Base-by-base conservation (phyloP, 2,113 vertebrate genomes). In the Pithys albifrons region DNA sequence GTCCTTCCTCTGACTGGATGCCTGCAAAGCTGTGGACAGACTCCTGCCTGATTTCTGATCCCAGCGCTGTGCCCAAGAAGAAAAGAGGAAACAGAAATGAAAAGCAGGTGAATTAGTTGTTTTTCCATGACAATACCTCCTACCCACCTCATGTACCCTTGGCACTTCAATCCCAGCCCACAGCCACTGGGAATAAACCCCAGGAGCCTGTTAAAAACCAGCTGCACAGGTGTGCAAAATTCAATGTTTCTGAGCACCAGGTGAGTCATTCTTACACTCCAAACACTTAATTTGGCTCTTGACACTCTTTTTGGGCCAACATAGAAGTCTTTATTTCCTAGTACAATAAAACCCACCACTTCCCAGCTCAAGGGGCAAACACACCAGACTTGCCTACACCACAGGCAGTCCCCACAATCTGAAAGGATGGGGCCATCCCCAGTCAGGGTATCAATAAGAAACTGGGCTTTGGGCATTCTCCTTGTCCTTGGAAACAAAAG, bases 1-100 rank as follows among this genome's bases (percentile, higher is more conserved):
- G 98, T 99, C 99, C 94, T 99, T 99, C 91, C 99, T 99, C 97
- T 99, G 99, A 96, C 96, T 99, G 75, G 99, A 99, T 12, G 98
- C 98, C 92, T 99, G 99, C 90, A 99, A 98, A 91, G 99, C 98
- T 19, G 98, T 97, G 8, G 99, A 99, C 80, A 99, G 97, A 75
- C 98, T 98, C 95, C 99, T 98, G 75, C 98, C 98, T 0, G 98
- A 99, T 93, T 99, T 99, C 97, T 99, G 99, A 98, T 99, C 99
- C 99, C 99, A 99, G 97, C 98, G 99, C 99, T 99, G 95, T 19
- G 46, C 39, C 64, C 81, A 51, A 29, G 19, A 33, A 45, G 48
- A 39, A 43, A 58, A 70, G 22, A 57, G 35, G 31, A 93, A 51
- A 92, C 37, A 67, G 10, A 52, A 45, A 62, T 8, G 10, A 83